These are phyloP conservation scores for Potamilus streckersoni DNA, from an alignment of 1,140 invertebrate species.

Conservation along the genomic window DNA sequence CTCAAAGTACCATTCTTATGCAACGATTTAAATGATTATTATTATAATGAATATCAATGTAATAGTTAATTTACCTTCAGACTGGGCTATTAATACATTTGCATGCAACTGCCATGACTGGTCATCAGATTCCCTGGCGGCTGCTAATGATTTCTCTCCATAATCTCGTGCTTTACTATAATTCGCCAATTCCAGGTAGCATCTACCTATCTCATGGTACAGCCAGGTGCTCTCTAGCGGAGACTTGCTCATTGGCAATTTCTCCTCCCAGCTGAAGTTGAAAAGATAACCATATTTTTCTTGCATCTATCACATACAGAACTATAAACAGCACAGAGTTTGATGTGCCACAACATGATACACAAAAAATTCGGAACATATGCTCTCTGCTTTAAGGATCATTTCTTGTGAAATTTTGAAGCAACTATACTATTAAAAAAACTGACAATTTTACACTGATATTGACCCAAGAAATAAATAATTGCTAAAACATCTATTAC, in stretches of 20 bases:
- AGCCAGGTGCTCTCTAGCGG: conserved; percentile 66
- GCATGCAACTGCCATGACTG: conserved; percentile 66
- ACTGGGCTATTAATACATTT: conserved; percentile 64
- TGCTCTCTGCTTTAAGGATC: too few relatives aligned
- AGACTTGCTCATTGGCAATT: conserved; percentile 60
- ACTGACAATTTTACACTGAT: too few relatives aligned
- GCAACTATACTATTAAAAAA: too few relatives aligned
- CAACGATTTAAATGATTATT: too few relatives aligned
- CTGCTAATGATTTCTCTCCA: conserved; percentile 64
- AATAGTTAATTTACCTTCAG: conserved; percentile 49
- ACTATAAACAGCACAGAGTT: too few relatives aligned
- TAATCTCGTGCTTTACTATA: conserved; percentile 61
- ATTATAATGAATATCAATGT: neutral
- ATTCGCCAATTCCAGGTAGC: conserved; percentile 63
- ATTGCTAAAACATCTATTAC: too few relatives aligned
- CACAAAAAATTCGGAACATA: too few relatives aligned
- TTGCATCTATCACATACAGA: too few relatives aligned
- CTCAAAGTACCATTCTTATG: too few relatives aligned
- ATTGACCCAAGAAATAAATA: too few relatives aligned
- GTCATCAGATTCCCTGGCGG: conserved; percentile 62
- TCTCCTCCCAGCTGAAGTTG: conserved; percentile 59
- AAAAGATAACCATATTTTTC: neutral
- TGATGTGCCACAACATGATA: too few relatives aligned
- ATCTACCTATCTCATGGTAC: conserved; percentile 68
- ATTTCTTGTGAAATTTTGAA: too few relatives aligned